These are phyloP conservation scores for Acleris holmiana DNA, from an alignment of 2,888 invertebrate species.

Conservation along the genomic window DNA sequence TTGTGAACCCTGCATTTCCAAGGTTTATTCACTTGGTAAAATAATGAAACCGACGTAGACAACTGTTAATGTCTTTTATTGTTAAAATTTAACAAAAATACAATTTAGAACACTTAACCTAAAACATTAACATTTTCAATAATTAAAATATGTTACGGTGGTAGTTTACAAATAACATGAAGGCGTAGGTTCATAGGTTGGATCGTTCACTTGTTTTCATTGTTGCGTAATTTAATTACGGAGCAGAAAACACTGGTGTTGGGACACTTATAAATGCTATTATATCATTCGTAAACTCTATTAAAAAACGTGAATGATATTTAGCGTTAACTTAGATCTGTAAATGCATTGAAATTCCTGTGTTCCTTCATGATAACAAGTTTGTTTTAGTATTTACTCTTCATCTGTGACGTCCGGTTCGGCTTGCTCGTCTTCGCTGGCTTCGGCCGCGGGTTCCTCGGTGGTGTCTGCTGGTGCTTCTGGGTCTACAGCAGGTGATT, in stretches of 20 bases:
- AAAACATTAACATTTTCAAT: constrained; percentile 64
- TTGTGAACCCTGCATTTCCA: too few species aligned
- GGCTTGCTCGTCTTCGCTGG: constrained; percentile 77
- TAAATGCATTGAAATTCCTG: constrained; percentile 52
- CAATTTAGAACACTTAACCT: constrained; percentile 73
- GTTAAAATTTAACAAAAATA: constrained; percentile 81
- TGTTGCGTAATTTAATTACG: constrained; percentile 70
- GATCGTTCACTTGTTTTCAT: constrained; percentile 54
- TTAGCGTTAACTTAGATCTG: constrained; percentile 53
- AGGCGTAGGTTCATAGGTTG: constrained; percentile 41
- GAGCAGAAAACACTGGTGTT: constrained; percentile 59
- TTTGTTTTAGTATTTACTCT: constrained; percentile 60
- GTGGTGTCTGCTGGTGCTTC: constrained; percentile 56
- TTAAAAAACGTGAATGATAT: constrained; percentile 56
- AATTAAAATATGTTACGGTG: constrained; percentile 57
- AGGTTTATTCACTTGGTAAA: too few species aligned
- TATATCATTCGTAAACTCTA: constrained; percentile 62
- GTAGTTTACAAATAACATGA: constrained; percentile 46
- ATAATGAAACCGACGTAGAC: constrained; percentile 27
- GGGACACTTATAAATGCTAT: constrained; percentile 50
- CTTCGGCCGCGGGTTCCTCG: constrained; percentile 67
- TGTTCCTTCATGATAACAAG: constrained; percentile 37
- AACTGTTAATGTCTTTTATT: constrained; percentile 72
- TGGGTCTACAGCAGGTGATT: constrained; percentile 66
- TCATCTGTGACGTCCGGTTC: constrained; percentile 82